Conservation (phyloP, 1,140 invertebrate genomes). For the Thrips palmi region DNA sequence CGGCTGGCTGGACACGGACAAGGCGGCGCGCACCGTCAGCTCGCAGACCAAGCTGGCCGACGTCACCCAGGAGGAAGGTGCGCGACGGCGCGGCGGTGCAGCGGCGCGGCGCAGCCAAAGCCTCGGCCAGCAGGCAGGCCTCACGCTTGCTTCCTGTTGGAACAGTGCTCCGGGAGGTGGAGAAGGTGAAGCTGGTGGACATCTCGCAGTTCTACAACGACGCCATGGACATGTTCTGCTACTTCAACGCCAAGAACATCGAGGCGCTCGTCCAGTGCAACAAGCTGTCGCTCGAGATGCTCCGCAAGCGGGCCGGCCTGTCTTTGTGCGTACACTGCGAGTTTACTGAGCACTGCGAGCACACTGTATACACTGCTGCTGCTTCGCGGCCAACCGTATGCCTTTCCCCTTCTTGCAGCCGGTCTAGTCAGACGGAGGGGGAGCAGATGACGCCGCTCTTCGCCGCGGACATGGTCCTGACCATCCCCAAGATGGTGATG, state of each 20-base stretch:
- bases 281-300: conserved; percentile 41
- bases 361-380: neutral
- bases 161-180: conserved; percentile 1
- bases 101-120: neutral
- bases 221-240: conserved; percentile 52
- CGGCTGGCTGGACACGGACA: conserved; percentile 41
- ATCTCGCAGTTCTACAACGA: conserved; percentile 39
- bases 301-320: conserved; percentile 32
- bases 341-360: neutral
- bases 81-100: conserved; percentile 1
- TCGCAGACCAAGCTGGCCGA: conserved; percentile 29
- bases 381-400: conserved; percentile 4
- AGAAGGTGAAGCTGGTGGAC: conserved; percentile 25
- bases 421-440: conserved; percentile 11
- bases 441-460: conserved; percentile 27
- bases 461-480: conserved; percentile 34
- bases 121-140: too few species aligned
- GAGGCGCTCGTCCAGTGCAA: conserved; percentile 47
- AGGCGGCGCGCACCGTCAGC: conserved; percentile 30
- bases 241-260: conserved; percentile 49
- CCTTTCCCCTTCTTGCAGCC: conserved; percentile 2
- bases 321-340: conserved; percentile 18
- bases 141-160: too few species aligned
- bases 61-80: conserved; percentile 15
- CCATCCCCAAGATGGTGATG: conserved; percentile 39